A percentile compares a stretch with the other conserved stretches of the same genome.
Evolutionary conservation across 1,140 invertebrate species (phyloP).

Genomic region (Nephila pilipes): DNA sequence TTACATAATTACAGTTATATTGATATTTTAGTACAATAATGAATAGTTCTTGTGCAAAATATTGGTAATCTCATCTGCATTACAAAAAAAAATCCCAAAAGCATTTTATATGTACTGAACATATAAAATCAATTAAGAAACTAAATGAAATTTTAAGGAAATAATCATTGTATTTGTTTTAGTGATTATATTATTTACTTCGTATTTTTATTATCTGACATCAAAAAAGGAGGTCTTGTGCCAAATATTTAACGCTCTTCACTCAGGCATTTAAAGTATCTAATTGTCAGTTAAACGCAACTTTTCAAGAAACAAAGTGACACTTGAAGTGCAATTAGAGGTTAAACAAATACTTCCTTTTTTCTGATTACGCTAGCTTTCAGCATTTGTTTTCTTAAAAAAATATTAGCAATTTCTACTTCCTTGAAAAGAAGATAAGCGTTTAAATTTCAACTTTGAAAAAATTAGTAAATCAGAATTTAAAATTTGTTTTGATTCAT

Average conservation of each 20-base stretch:
- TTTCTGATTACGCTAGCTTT: background rate
- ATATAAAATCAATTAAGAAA: no score
- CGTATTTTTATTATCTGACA: background rate
- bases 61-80: no score
- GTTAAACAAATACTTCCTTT: background rate
- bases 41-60: no score
- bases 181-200: background rate
- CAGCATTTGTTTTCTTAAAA: background rate
- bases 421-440: background rate
- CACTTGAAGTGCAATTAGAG: background rate
- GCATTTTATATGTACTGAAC: no score
- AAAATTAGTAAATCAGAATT: background rate
- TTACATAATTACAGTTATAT: no score
- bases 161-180: background rate
- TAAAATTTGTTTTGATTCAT: no score
- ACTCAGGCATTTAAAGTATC: background rate
- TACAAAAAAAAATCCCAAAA: no score
- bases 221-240: background rate
- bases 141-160: no score
- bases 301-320: background rate
- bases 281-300: background rate
- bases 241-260: background rate
- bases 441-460: background rate
- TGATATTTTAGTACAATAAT: no score
- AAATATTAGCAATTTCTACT: background rate